phyloP scores from a whole-genome alignment of 1,140 invertebrate genomes.

The Drosophila pandora region DNA sequence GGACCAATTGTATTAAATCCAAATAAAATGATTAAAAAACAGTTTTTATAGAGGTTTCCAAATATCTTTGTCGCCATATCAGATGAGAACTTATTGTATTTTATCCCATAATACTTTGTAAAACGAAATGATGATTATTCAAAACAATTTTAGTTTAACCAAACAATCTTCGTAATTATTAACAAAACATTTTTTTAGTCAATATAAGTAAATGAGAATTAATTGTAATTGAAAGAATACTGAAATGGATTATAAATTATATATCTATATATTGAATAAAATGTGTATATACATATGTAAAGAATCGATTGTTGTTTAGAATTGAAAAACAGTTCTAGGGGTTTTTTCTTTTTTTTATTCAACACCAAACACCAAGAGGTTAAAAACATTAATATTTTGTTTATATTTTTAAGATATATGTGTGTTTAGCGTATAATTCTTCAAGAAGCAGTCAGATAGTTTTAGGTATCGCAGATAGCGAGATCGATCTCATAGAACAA shows the following conservation, averaged over 20 bases:
- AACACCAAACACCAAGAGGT: constrained; percentile 49
- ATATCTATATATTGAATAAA: constrained; percentile 63
- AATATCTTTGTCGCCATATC: constrained; percentile 75
- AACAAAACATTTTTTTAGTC: constrained; percentile 61
- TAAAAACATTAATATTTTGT: constrained; percentile 44
- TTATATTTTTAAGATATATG: constrained; percentile 2
- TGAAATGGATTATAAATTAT: constrained; percentile 74
- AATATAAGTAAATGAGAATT: constrained; percentile 69
- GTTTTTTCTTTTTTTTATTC: constrained; percentile 30
- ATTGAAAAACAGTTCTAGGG: not conserved
- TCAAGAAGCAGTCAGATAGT: constrained; percentile 23
- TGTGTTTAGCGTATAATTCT: constrained; percentile 7
- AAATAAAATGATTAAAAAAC: constrained; percentile 27
- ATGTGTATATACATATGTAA: constrained; percentile 60
- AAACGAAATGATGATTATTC: constrained; percentile 41
- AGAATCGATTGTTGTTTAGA: not conserved
- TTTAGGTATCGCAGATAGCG: constrained; percentile 24
- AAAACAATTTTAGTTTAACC: constrained; percentile 63
- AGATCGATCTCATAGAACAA: constrained; percentile 30
- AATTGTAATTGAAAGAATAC: constrained; percentile 62
- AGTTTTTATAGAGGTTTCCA: constrained; percentile 49
- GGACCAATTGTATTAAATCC: constrained; percentile 65
- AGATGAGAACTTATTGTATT: constrained; percentile 67
- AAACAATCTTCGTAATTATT: constrained; percentile 59
- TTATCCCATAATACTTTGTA: constrained; percentile 52